A percentile compares a stretch with the other conserved stretches of the same genome.
Evolutionary conservation across 2,888 invertebrate species (phyloP).

Genomic region (Dicyrtoma fusca): DNA sequence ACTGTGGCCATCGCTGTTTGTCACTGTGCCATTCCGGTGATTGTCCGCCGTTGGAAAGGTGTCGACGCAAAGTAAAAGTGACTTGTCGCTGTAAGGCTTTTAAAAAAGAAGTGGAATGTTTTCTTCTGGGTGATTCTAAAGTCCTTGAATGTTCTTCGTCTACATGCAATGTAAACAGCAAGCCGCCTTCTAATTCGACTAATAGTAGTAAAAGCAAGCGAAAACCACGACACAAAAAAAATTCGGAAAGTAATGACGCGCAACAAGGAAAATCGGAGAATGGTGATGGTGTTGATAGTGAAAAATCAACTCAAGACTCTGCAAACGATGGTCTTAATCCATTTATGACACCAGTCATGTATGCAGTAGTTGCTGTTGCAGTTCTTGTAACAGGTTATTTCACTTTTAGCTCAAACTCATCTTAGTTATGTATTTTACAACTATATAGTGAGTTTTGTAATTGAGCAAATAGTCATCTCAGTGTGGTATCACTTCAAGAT

Average conservation of each 20-base stretch:
- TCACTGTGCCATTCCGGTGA: slow-evolving; percentile 73
- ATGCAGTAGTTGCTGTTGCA: slow-evolving; percentile 24
- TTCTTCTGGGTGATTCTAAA: slow-evolving; percentile 46
- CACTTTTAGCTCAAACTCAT: too few relatives aligned
- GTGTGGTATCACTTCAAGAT: too few relatives aligned
- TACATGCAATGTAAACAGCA: slow-evolving; percentile 41
- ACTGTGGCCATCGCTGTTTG: slow-evolving; percentile 82
- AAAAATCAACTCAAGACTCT: background rate
- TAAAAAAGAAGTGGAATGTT: slow-evolving; percentile 66
- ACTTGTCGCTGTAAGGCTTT: slow-evolving; percentile 77
- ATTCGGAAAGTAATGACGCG: slow-evolving; percentile 45
- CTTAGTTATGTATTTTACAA: too few relatives aligned
- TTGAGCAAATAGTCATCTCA: too few relatives aligned
- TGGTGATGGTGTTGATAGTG: background rate
- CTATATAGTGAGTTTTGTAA: too few relatives aligned
- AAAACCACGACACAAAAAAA: slow-evolving; percentile 50
- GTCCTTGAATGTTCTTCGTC: slow-evolving; percentile 47
- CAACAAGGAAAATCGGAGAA: background rate
- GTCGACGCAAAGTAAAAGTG: slow-evolving; percentile 78
- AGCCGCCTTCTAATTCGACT: slow-evolving; percentile 9
- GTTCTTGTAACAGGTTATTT: slow-evolving; percentile 38
- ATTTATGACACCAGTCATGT: background rate
- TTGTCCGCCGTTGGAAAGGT: slow-evolving; percentile 70
- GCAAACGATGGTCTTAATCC: background rate
- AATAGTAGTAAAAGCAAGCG: slow-evolving; percentile 39